Percentiles rank a stretch among this genome's conserved stretches.
Evolutionary conservation across 2,888 invertebrate genomes (phyloP).

Genomic region (Smittia aterrima): DNA sequence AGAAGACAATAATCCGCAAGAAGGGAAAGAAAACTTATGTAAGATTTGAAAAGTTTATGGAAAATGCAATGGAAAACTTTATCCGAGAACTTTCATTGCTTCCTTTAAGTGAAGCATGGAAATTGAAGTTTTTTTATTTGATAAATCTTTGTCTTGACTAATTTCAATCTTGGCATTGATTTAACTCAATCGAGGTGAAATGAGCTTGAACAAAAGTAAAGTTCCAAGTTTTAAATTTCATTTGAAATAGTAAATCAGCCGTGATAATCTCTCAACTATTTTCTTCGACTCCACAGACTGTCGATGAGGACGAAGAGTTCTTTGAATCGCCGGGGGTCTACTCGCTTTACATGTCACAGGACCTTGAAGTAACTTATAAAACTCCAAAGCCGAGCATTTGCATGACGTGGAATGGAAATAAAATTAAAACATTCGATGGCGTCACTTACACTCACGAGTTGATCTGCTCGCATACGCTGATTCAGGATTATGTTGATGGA

Average conservation of each 20-base stretch:
- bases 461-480: slow-evolving; percentile 71
- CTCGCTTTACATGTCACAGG: slow-evolving; percentile 48
- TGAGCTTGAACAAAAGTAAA: no score
- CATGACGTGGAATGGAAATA: slow-evolving; percentile 75
- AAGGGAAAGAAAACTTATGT: slow-evolving; percentile 16
- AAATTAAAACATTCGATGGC: slow-evolving; percentile 84
- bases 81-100: background rate
- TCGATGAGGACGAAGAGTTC: slow-evolving; percentile 37
- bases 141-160: no score
- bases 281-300: background rate
- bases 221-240: no score
- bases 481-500: slow-evolving; percentile 67
- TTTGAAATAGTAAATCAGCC: background rate
- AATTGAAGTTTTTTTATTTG: no score
- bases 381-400: slow-evolving; percentile 68
- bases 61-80: background rate
- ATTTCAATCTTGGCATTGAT: no score
- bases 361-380: slow-evolving; percentile 45
- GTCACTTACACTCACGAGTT: slow-evolving; percentile 74
- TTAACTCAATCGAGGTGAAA: no score
- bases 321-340: slow-evolving; percentile 44
- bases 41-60: slow-evolving; percentile 9
- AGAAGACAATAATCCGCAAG: slow-evolving; percentile 22
- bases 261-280: background rate
- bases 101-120: background rate